These are phyloP conservation scores for Tupaia tana DNA, from an alignment of 2,113 vertebrate genomes.

Conservation along the genomic window DNA sequence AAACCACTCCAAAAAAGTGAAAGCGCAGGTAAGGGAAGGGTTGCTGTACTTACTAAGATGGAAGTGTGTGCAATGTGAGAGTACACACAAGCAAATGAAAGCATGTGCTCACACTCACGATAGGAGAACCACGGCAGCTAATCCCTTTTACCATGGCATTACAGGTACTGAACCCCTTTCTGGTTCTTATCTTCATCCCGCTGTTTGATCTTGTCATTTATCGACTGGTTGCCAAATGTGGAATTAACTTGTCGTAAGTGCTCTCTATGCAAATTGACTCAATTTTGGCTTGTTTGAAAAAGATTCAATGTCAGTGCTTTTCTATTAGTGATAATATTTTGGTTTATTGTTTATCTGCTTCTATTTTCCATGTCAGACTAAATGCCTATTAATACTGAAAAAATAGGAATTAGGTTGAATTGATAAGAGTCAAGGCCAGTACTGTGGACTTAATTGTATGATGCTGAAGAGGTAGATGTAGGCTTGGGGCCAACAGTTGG, in stretches of 20 bases:
- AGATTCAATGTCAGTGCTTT: conserved; percentile 38
- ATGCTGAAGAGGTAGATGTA: background rate
- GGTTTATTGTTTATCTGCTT: conserved; percentile 6
- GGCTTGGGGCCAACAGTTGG: too few relatives aligned
- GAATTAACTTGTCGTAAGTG: conserved; percentile 95
- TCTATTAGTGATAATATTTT: background rate
- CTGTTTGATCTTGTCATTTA: conserved; percentile 96
- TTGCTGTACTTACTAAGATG: background rate
- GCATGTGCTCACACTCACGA: background rate
- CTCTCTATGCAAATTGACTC: background rate
- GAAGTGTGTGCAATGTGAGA: conserved; percentile 36
- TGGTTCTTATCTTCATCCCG: conserved; percentile 96
- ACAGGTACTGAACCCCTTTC: conserved; percentile 96
- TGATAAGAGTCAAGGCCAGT: background rate
- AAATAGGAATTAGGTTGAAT: background rate
- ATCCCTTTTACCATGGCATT: conserved; percentile 81
- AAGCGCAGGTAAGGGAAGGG: too few relatives aligned
- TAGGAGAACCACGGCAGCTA: background rate
- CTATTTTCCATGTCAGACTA: background rate
- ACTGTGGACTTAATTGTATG: background rate
- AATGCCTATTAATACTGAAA: background rate
- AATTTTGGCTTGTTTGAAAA: conserved; percentile 20
- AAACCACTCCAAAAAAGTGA: too few relatives aligned
- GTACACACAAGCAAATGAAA: background rate
- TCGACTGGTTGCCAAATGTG: conserved; percentile 91